Percentiles rank a stretch among this genome's conserved stretches.
Conservation (phyloP, 1,140 invertebrate genomes). For the Elymnias hypermnestra region DNA sequence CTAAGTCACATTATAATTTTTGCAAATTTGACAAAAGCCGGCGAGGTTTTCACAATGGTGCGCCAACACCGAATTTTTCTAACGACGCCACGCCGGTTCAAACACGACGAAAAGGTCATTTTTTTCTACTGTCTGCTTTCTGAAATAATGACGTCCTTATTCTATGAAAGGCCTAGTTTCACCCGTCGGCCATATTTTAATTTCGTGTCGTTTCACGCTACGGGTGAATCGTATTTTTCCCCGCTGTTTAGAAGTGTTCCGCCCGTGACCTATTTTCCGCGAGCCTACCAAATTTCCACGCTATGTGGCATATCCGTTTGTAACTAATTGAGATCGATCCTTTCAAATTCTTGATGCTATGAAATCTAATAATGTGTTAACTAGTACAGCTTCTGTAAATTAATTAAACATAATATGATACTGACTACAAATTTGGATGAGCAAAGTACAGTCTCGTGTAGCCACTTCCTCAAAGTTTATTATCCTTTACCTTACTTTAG, state of each 20-base stretch:
- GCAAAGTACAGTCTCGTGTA: too few species aligned
- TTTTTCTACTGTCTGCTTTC: constrained; percentile 25
- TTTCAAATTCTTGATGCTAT: neutral
- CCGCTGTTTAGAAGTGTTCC: constrained; percentile 16
- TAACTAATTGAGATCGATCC: constrained; percentile 1
- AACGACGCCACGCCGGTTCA: constrained; percentile 25
- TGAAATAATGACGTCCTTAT: constrained; percentile 38
- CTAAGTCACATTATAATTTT: constrained; percentile 18
- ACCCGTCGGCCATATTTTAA: constrained; percentile 20
- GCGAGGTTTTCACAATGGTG: constrained; percentile 15
- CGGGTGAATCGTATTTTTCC: constrained; percentile 34
- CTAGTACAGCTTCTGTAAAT: neutral
- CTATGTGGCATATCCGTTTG: constrained; percentile 10
- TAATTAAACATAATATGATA: neutral
- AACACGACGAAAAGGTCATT: constrained; percentile 15
- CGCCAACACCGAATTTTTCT: constrained; percentile 28
- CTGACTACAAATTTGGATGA: neutral
- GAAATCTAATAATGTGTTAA: neutral
- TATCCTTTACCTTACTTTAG: too few species aligned
- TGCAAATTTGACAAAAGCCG: constrained; percentile 19
- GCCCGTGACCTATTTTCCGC: constrained; percentile 25
- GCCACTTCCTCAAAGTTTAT: too few species aligned
- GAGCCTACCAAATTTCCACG: constrained; percentile 6
- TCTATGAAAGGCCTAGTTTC: constrained; percentile 35
- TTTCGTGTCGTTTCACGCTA: constrained; percentile 12